Base-by-base conservation (phyloP, 2,888 invertebrate genomes). In the Buathra laborator region DNA sequence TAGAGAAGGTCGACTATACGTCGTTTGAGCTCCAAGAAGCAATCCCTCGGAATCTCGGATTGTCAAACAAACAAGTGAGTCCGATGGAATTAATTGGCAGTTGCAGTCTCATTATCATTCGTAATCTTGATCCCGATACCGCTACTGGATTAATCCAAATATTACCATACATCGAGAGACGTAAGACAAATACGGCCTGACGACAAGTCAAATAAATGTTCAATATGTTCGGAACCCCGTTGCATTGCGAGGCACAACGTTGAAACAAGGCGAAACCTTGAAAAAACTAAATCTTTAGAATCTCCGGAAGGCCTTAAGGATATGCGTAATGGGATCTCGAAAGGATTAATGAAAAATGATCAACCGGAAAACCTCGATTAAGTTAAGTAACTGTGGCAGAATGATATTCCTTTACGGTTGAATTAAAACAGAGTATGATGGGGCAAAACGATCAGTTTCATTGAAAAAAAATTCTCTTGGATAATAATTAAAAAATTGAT, bases 331-430 rank as follows among this genome's bases (percentile, higher is more conserved):
- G 59, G 48, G 77, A 77, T 72, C 66, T 12, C 48, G 29, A 68
- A 78, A 67, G 77, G 77, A 82, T 77, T 10, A 72, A 16, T 46
- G 72, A 12, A 24, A 9, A 24, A 68, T 68, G 51, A 48, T 59
- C 78, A 82, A 68, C 83, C 83, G 84, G 84, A 81, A 81, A 81
- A 37, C 48, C 44, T 62, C 59, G 78, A 83, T 78, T 83, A 62
- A 43, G 51, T 14, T 62, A 14, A 51, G 64, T 43, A 14, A 51
- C 71, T 43, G 44, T 66, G 14, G 14, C 59, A 43, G 5, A 4
- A 2, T 14, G 46, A 12, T 37, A 37, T 7, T 46, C 3, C 9
- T n/a, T 43, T 67, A 5, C 6, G 7, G 1, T 44, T 12, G 46
- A 67, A 44, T 12, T 46, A 67, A 6, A 43, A 44, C 5, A 12